phyloP scores from a whole-genome alignment of 2,888 invertebrate species.

The Synergus umbraculus region DNA sequence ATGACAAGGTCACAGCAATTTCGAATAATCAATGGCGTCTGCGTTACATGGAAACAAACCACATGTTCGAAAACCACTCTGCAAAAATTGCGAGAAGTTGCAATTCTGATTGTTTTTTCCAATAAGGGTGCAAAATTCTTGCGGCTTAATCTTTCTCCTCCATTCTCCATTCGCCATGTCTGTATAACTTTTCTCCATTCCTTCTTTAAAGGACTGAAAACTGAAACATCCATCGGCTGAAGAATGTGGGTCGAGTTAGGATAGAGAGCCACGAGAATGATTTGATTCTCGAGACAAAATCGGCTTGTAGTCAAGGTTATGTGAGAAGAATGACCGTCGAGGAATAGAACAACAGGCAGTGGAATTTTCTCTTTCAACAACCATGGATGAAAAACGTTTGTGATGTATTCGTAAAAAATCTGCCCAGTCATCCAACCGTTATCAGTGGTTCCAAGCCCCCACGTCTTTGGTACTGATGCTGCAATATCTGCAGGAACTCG shows the following conservation, averaged over 20 bases:
- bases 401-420: conserved; percentile 57
- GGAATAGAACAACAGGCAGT: conserved; percentile 56
- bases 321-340: conserved; percentile 66
- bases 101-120: background rate
- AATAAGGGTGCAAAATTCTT: background rate
- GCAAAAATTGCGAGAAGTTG: background rate
- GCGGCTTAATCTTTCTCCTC: background rate
- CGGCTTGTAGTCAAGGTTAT: conserved; percentile 48
- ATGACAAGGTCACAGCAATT: background rate
- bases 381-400: conserved; percentile 58
- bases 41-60: background rate
- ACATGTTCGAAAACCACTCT: background rate
- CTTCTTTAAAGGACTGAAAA: conserved; percentile 51
- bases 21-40: background rate
- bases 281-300: conserved; percentile 55
- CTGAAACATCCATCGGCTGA: conserved; percentile 52
- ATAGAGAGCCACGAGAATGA: conserved; percentile 62
- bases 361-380: conserved; percentile 53
- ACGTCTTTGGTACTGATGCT: too few species aligned
- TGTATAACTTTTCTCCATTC: conserved; percentile 49
- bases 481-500: conserved; percentile 61
- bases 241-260: conserved; percentile 52
- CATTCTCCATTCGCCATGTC: conserved; percentile 55
- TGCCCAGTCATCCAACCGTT: conserved; percentile 60
- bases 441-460: conserved; percentile 53